These are phyloP conservation scores for Zaprionus vittiger DNA, from an alignment of 1,140 invertebrate genomes.

Conservation along the genomic window DNA sequence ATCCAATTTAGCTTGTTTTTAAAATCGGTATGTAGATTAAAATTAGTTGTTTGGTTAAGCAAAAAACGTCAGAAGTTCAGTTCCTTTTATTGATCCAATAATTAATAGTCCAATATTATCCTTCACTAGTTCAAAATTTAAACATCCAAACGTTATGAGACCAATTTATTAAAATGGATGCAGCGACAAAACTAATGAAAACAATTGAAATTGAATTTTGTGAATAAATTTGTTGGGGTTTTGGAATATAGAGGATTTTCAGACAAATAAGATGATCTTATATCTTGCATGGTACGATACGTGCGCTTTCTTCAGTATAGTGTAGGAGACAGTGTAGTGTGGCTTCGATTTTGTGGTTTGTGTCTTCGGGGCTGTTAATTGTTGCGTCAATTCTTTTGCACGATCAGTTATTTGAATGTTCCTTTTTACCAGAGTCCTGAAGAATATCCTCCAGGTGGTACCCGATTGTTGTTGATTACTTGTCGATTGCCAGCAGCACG, in stretches of 20 bases:
- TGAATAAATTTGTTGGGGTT: not conserved
- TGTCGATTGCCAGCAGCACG: not conserved
- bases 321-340: not conserved
- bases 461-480: not conserved
- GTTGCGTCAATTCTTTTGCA: not conserved
- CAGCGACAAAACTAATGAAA: not conserved
- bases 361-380: not conserved
- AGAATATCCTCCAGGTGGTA: conserved; percentile 3
- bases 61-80: too few relatives aligned
- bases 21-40: not conserved
- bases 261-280: not conserved
- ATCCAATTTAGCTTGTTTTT: not conserved
- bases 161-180: not conserved
- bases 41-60: not conserved
- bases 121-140: not conserved
- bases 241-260: not conserved
- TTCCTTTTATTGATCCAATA: too few relatives aligned
- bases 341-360: not conserved
- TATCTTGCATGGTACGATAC: not conserved
- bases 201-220: not conserved
- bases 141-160: not conserved
- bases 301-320: not conserved
- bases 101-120: too few relatives aligned
- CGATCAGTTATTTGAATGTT: not conserved
- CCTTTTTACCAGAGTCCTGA: not conserved